These are phyloP conservation scores for Galeopsomyia nigrocyanea DNA, from an alignment of 2,888 invertebrate species.

Conservation along the genomic window DNA sequence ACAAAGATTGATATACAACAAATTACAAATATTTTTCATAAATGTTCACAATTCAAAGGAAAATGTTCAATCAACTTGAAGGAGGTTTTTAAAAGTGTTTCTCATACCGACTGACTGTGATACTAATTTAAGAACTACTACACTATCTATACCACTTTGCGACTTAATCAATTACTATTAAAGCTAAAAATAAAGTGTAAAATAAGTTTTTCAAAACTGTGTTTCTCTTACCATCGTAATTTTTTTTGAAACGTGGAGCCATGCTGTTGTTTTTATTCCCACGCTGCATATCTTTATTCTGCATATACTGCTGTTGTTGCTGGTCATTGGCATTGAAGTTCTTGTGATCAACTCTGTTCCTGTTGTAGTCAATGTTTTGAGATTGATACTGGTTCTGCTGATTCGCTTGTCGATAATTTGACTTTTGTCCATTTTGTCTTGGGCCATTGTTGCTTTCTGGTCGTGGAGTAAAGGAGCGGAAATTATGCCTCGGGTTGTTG, in stretches of 20 bases:
- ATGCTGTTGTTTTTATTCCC: conserved; percentile 48
- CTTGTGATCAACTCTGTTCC: conserved; percentile 37
- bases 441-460: conserved; percentile 26
- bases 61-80: background rate
- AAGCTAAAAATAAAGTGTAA: conserved; percentile 33
- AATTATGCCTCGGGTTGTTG: conserved; percentile 36
- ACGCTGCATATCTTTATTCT: conserved; percentile 44
- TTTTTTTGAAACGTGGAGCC: conserved; percentile 57
- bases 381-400: conserved; percentile 15
- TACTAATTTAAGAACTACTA: conserved; percentile 36
- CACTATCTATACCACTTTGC: conserved; percentile 17
- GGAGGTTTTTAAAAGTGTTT: background rate
- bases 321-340: conserved; percentile 32
- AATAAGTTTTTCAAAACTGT: conserved; percentile 16
- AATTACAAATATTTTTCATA: background rate
- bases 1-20: too few relatives aligned
- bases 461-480: conserved; percentile 32
- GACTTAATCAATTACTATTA: conserved; percentile 11
- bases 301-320: conserved; percentile 18
- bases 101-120: conserved; percentile 35
- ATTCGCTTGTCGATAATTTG: conserved; percentile 20
- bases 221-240: conserved; percentile 51
- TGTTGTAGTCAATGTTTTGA: conserved; percentile 29
- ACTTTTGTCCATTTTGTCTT: conserved; percentile 34
- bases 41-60: background rate